phyloP scores from a whole-genome alignment of 2,797 vertebrate species.

The Neosilurus hyrtlii region DNA sequence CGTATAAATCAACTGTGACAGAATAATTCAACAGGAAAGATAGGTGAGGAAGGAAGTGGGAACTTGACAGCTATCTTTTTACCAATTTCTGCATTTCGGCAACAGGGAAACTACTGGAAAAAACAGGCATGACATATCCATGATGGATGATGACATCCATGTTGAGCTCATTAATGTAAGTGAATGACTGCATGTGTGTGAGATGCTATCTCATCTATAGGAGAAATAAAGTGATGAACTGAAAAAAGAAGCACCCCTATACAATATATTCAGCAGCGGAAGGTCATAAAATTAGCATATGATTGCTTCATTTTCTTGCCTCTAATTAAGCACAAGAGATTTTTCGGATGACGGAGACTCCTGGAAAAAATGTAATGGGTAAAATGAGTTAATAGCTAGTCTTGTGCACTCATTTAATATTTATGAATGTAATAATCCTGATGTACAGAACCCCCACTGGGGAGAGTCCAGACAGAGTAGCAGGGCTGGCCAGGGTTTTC shows the following conservation, averaged over 20 bases:
- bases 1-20: conserved; percentile 25
- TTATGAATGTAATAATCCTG: conserved; percentile 54
- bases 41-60: not conserved
- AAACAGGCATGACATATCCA: conserved; percentile 27
- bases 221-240: conserved; percentile 22
- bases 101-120: conserved; percentile 2
- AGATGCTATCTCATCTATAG: not conserved
- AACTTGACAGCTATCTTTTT: conserved; percentile 9
- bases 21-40: not conserved
- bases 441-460: conserved; percentile 32
- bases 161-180: conserved; percentile 41
- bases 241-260: conserved; percentile 37
- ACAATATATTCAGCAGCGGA: conserved; percentile 36
- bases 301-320: conserved; percentile 51
- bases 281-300: conserved; percentile 55
- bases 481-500: conserved; percentile 28
- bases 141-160: conserved; percentile 45
- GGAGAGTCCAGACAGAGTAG: conserved; percentile 7
- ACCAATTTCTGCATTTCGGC: conserved; percentile 35
- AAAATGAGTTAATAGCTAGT: conserved; percentile 51
- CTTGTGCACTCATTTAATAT: conserved; percentile 55
- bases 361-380: conserved; percentile 39
- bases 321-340: conserved; percentile 55
- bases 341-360: conserved; percentile 40
- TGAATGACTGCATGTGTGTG: not conserved